Percentiles rank a stretch among this genome's conserved stretches.
phyloP scores from a whole-genome alignment of 2,113 vertebrate species.

The Entelurus aequoreus region DNA sequence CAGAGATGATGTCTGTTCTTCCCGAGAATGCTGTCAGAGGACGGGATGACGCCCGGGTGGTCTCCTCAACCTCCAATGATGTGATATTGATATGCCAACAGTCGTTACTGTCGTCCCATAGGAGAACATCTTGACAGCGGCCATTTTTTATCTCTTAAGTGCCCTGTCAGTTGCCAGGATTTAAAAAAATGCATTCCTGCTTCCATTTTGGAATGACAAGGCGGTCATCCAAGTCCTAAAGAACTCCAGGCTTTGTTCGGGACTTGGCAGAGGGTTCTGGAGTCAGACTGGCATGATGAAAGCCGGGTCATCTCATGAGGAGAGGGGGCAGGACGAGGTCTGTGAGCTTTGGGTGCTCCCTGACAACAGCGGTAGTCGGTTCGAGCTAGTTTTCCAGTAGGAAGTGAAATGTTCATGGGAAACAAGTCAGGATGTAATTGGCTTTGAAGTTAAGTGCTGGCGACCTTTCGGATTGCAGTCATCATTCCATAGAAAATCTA shows the following conservation, averaged over 20 bases:
- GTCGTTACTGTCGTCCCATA: constrained; percentile 28
- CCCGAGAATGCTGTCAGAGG: constrained; percentile 44
- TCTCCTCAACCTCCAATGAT: constrained; percentile 37
- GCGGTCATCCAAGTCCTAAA: constrained; percentile 58
- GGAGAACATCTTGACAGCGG: constrained; percentile 11
- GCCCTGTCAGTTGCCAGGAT: constrained; percentile 53
- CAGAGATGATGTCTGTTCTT: constrained; percentile 11
- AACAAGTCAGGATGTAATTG: constrained; percentile 15
- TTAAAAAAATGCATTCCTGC: constrained; percentile 11
- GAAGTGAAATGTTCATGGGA: constrained; percentile 33
- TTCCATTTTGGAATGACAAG: constrained; percentile 21
- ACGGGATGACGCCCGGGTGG: constrained; percentile 56
- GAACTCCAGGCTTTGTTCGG: constrained; percentile 33
- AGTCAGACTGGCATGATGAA: constrained; percentile 50
- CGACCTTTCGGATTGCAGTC: constrained; percentile 22
- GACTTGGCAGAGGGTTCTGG: constrained; percentile 57
- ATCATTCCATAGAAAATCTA: no score
- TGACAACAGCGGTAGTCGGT: constrained; percentile 1
- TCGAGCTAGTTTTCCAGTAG: constrained; percentile 45
- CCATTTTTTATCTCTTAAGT: constrained; percentile 33
- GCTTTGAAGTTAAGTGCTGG: constrained; percentile 34
- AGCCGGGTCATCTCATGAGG: constrained; percentile 44
- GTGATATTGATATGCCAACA: constrained; percentile 29
- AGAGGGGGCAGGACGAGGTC: constrained; percentile 18
- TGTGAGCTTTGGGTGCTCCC: no score